A percentile compares a stretch with the other conserved stretches of the same genome.
phyloP scores from a whole-genome alignment of 2,888 invertebrate species.

The Andrena fulva region DNA sequence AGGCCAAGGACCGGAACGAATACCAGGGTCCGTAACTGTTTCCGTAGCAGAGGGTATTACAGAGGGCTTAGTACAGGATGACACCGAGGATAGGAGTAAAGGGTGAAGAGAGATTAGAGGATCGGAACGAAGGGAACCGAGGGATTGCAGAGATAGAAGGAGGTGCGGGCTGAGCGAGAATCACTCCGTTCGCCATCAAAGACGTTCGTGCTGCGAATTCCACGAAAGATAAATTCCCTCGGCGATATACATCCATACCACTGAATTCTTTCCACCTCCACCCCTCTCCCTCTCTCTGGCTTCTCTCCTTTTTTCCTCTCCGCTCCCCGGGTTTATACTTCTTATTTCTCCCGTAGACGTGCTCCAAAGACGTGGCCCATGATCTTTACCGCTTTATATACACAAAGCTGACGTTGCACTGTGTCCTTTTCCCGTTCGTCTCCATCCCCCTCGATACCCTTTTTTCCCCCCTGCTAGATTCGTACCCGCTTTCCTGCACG shows the following conservation, averaged over 20 bases:
- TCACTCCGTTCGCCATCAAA: constrained; percentile 82
- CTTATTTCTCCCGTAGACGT: constrained; percentile 61
- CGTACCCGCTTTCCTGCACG: not conserved
- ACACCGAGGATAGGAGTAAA: constrained; percentile 63
- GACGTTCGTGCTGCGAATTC: constrained; percentile 82
- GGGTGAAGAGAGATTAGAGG: constrained; percentile 65
- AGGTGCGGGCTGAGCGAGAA: constrained; percentile 72
- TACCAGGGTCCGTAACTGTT: constrained; percentile 58
- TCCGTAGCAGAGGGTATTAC: constrained; percentile 67
- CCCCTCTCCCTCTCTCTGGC: constrained; percentile 20
- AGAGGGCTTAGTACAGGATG: constrained; percentile 67
- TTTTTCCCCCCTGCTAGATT: not conserved
- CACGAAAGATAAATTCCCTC: constrained; percentile 77
- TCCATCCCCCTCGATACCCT: not conserved
- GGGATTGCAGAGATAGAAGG: constrained; percentile 59
- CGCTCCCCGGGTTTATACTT: constrained; percentile 10
- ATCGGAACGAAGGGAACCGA: constrained; percentile 43
- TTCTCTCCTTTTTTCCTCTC: not conserved
- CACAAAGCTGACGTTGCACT: constrained; percentile 25
- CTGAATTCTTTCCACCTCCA: constrained; percentile 52
- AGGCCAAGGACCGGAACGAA: constrained; percentile 55
- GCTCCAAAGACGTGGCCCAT: constrained; percentile 67
- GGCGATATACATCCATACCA: constrained; percentile 71
- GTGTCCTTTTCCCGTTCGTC: not conserved
- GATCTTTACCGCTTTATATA: constrained; percentile 75